phyloP scores from a whole-genome alignment of 2,888 invertebrate genomes.

The Drosophila prolongata region DNA sequence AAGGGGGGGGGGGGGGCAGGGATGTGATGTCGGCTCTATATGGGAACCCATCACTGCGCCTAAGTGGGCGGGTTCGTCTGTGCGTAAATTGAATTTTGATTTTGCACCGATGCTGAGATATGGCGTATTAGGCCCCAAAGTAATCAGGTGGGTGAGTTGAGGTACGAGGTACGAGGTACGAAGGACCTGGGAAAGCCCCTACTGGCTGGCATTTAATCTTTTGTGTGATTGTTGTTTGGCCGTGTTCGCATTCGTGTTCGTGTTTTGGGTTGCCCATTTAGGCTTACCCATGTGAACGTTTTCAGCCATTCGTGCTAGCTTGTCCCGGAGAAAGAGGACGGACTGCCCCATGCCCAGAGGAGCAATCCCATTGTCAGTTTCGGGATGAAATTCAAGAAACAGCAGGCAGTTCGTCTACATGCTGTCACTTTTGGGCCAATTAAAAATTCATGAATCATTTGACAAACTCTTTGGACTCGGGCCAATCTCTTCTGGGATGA shows the following conservation, averaged over 20 bases:
- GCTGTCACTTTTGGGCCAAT: constrained; percentile 61
- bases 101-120: constrained; percentile 81
- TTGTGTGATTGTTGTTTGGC: constrained; percentile 54
- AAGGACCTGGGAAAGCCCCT: neutral
- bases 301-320: constrained; percentile 18
- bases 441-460: constrained; percentile 78
- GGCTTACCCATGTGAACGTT: constrained; percentile 72
- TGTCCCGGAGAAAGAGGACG: neutral
- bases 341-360: neutral
- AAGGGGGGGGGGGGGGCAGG: neutral
- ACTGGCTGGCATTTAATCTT: constrained; percentile 70
- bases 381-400: constrained; percentile 65
- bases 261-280: constrained; percentile 77
- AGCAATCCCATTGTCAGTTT: constrained; percentile 64
- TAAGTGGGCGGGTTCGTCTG: constrained; percentile 56
- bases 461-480: constrained; percentile 72
- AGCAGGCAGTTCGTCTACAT: constrained; percentile 8
- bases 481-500: constrained; percentile 60
- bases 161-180: neutral
- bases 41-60: constrained; percentile 15
- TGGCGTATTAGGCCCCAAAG: constrained; percentile 79
- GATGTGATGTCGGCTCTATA: neutral
- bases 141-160: constrained; percentile 64
- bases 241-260: constrained; percentile 57
- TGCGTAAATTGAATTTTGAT: constrained; percentile 81